phyloP scores from a whole-genome alignment of 2,113 vertebrate genomes.

The Psammodynastes pulverulentus region DNA sequence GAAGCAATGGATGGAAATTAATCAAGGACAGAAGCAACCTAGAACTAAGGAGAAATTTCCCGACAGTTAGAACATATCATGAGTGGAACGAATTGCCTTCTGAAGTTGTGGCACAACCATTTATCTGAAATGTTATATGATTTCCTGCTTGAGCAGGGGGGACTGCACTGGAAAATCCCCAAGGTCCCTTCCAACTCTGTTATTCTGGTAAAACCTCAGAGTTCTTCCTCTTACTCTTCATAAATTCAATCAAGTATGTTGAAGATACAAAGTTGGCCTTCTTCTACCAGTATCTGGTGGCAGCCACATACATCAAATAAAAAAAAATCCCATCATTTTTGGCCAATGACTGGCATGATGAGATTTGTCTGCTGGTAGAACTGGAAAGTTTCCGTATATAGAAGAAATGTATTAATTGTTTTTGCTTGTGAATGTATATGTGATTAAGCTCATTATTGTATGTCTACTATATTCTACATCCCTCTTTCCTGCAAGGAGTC shows the following conservation, averaged over 20 bases:
- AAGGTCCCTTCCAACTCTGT: not conserved
- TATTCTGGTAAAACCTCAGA: not conserved
- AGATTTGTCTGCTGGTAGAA: not conserved
- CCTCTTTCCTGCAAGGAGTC: not conserved
- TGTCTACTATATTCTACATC: not conserved
- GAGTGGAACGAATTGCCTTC: not conserved
- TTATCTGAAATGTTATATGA: not conserved
- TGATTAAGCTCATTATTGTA: not conserved
- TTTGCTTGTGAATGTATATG: not conserved
- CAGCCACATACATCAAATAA: not conserved
- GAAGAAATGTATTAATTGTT: not conserved
- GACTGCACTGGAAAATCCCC: not conserved
- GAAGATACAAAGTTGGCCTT: not conserved
- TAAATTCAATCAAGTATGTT: not conserved
- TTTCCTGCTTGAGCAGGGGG: not conserved
- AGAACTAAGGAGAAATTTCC: not conserved
- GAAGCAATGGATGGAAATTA: not conserved
- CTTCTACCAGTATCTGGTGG: not conserved
- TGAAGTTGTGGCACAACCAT: not conserved
- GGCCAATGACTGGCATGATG: not conserved
- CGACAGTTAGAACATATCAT: not conserved
- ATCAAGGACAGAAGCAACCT: not conserved
- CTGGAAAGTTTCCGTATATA: not conserved
- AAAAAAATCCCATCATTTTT: not conserved
- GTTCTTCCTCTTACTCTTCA: not conserved